A percentile compares a stretch with the other conserved stretches of the same genome.
Conservation (phyloP, 2,113 vertebrate species). For the Prunella fulvescens region DNA sequence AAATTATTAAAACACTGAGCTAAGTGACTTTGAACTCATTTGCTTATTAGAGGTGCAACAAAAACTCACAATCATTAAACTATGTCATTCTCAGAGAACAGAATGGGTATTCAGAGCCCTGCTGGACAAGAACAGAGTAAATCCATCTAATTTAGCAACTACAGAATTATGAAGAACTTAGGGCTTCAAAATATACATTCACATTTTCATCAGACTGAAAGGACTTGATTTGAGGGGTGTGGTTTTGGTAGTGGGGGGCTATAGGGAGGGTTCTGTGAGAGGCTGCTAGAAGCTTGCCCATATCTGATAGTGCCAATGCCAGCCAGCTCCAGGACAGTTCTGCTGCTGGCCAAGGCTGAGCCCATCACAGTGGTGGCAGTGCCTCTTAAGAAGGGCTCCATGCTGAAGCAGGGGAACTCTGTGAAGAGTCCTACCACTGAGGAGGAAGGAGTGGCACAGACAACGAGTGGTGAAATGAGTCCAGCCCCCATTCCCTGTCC, state of each 20-base stretch:
- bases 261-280: neutral
- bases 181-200: neutral
- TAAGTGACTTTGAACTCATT: neutral
- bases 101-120: neutral
- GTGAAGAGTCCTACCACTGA: neutral
- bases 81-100: neutral
- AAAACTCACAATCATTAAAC: neutral
- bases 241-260: neutral
- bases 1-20: fast-evolving
- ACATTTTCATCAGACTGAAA: neutral
- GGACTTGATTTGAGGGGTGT: neutral
- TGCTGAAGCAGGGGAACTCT: neutral
- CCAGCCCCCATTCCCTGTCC: neutral
- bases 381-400: neutral
- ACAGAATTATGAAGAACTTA: neutral
- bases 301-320: neutral
- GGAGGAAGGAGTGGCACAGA: neutral
- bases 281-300: neutral
- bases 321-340: fast-evolving
- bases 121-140: neutral
- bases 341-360: neutral
- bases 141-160: neutral
- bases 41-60: neutral
- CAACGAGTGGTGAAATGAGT: fast-evolving
- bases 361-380: neutral